A percentile compares a stretch with the other conserved stretches of the same genome.
Evolutionary conservation across 1,140 invertebrate genomes (phyloP).

Genomic region (Hyles vespertilio): DNA sequence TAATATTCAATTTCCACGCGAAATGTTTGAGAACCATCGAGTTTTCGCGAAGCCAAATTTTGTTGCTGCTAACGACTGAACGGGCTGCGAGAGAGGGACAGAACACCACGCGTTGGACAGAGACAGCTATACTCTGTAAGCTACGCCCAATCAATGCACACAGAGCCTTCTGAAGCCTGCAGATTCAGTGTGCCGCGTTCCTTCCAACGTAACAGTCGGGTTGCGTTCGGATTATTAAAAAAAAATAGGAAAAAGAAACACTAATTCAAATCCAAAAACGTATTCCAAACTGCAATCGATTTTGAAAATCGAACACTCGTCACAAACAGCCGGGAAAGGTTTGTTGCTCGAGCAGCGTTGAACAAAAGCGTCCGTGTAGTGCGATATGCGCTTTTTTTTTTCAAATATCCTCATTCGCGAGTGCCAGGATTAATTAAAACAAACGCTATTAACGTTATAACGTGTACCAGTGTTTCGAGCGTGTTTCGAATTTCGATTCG

Average conservation of each 20-base stretch:
- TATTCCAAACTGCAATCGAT: no score
- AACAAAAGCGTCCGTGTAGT: constrained; percentile 6
- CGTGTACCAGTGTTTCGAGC: not conserved
- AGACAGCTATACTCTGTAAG: constrained; percentile 36
- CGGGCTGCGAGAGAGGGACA: constrained; percentile 31
- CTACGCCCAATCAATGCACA: constrained; percentile 69
- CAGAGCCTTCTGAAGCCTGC: constrained; percentile 49
- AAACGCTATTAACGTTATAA: not conserved
- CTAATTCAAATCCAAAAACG: not conserved
- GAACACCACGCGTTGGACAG: constrained; percentile 23
- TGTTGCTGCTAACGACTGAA: constrained; percentile 41
- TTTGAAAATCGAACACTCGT: constrained; percentile 1
- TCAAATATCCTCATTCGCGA: not conserved
- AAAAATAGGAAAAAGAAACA: constrained; percentile 7
- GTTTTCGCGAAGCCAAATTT: constrained; percentile 59
- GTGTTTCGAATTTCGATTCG: not conserved
- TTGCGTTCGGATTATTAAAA: not conserved
- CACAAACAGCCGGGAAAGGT: no score
- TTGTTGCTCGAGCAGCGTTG: not conserved
- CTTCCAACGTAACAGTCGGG: constrained; percentile 32
- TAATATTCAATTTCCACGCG: constrained; percentile 20
- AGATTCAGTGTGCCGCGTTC: constrained; percentile 53
- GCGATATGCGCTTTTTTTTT: constrained; percentile 4
- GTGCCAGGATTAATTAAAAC: not conserved
- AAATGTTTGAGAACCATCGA: constrained; percentile 43